Evolutionary conservation across 2,113 vertebrate genomes (phyloP), one percentile per base, ranked within the genome.

Genomic region (Thymallus thymallus): DNA sequence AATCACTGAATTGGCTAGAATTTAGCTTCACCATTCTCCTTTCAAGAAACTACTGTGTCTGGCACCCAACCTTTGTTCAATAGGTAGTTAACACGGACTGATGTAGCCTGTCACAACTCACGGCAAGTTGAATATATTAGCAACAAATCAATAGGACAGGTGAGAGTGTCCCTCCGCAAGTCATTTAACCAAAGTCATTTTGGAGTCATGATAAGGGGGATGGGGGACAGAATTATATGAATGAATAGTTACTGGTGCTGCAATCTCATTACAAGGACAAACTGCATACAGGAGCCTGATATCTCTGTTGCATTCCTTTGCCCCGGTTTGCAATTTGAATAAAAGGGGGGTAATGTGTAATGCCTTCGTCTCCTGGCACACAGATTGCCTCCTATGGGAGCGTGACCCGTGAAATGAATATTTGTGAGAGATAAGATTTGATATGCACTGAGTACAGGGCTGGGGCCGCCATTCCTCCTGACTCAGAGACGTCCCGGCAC

Each of bases 371-470:
- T 32, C 80, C 79, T 68, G 29, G 46, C 46, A 45, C 79, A 80
- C 73, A 85, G 86, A 88, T 87, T 75, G 80, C 82, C 82, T 87
- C 79, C 78, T 87, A 55, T 79, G 81, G 85, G 79, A 86, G 82
- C 85, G 79, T 71, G 81, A 90, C 82, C 87, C 80, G 73, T 87
- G 88, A 91, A 90, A 90, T 91, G 76, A 90, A 87, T 90, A 86
- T 91, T 89, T 87, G 85, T 83, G 76, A 67, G 81, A 82, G 85
- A 85, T 89, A 84, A 84, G 84, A 91, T 87, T 89, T 88, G 81
- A 83, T 85, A 76, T 56, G 81, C 76, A 77, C 76, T 62, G 73
- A 82, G 48, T 75, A 84, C 63, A 46, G 56, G 60, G 64, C 64
- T 76, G 41, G 56, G 48, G 64, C 65, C 72, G 32, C 58, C 74